Conservation (phyloP, 2,888 invertebrate species). For the Polietes domitor region DNA sequence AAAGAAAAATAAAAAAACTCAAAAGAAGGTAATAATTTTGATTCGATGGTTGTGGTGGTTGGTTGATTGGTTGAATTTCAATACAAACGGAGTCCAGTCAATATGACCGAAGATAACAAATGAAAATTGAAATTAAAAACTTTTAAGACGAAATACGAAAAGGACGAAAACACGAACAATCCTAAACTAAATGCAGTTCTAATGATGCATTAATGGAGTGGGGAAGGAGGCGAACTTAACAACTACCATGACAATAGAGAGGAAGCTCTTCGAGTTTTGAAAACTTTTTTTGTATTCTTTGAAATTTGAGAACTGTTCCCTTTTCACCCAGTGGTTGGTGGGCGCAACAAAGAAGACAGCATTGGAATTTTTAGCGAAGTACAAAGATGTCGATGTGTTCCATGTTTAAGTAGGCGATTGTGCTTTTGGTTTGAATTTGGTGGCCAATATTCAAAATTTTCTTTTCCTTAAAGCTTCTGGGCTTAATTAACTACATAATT, state of each 20-base stretch:
- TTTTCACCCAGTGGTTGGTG: neutral
- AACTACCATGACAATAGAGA: conserved; percentile 22
- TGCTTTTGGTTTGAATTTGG: neutral
- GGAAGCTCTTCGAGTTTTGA: conserved; percentile 6
- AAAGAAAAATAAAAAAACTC: conserved; percentile 36
- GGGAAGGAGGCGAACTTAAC: conserved; percentile 18
- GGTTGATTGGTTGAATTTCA: neutral
- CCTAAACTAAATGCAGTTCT: conserved; percentile 55
- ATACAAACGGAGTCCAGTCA: conserved; percentile 70
- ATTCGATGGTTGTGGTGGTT: neutral
- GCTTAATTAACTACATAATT: conserved; percentile 28
- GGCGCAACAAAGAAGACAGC: conserved; percentile 7
- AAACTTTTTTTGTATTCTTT: neutral
- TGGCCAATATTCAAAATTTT: neutral
- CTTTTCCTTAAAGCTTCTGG: conserved; percentile 53
- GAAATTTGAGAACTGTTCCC: neutral
- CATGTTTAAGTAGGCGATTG: neutral
- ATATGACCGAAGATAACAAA: conserved; percentile 73
- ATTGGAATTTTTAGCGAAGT: conserved; percentile 66
- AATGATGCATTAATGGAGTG: conserved; percentile 20
- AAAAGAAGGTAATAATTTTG: conserved; percentile 27
- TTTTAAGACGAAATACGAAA: conserved; percentile 43
- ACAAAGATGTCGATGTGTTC: neutral
- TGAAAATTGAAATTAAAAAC: conserved; percentile 30
- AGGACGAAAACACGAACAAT: conserved; percentile 38